Conservation (phyloP, 2,888 invertebrate genomes). For the Tetragonula carbonaria region DNA sequence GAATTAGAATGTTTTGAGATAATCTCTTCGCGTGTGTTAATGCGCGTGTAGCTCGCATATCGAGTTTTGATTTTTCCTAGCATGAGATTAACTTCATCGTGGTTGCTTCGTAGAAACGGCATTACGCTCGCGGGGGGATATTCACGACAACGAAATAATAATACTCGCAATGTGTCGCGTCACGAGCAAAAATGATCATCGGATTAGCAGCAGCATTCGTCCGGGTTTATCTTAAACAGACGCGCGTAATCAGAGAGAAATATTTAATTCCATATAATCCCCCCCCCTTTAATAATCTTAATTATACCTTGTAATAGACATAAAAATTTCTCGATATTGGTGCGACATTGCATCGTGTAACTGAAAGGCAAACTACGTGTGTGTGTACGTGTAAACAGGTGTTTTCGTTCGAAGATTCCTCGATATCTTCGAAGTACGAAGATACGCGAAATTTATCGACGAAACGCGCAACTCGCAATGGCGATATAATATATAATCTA, state of each 20-base stretch:
- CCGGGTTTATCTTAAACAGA: constrained; percentile 20
- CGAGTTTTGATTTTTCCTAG: neutral
- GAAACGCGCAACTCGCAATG: neutral
- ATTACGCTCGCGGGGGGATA: neutral
- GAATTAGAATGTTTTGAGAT: neutral
- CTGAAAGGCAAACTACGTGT: neutral
- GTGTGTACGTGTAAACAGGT: constrained; percentile 1
- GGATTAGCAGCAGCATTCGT: constrained; percentile 36
- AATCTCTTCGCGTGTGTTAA: neutral
- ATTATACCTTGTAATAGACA: constrained; percentile 19
- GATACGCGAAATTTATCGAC: neutral
- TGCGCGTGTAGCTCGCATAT: too few relatives aligned
- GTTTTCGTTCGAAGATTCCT: neutral
- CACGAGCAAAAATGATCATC: constrained; percentile 18
- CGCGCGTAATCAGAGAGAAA: constrained; percentile 26
- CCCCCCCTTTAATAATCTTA: constrained; percentile 28
- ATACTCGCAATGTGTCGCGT: neutral
- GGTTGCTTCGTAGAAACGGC: constrained; percentile 29
- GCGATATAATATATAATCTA: too few relatives aligned
- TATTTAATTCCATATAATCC: constrained; percentile 35
- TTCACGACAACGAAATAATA: neutral
- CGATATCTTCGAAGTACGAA: too few relatives aligned
- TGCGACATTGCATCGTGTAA: neutral
- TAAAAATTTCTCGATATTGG: constrained; percentile 6
- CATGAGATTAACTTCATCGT: neutral